These are phyloP conservation scores for Chromoteleia sp. DNA, from an alignment of 2,888 invertebrate genomes.

Conservation along the genomic window DNA sequence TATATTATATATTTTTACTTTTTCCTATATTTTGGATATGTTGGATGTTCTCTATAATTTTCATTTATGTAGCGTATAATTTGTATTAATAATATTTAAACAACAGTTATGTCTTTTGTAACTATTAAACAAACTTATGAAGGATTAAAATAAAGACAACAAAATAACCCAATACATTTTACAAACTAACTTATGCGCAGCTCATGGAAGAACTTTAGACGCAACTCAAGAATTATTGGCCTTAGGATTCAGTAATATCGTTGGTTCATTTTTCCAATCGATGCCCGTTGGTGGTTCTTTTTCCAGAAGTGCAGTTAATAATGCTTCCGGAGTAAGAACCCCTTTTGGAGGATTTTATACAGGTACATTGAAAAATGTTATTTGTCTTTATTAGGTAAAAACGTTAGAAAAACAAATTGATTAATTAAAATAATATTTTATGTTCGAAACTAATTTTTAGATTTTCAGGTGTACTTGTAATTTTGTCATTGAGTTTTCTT, in stretches of 20 bases:
- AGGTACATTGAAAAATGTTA: no score
- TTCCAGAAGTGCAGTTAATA: conserved; percentile 91
- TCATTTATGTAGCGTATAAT: no score
- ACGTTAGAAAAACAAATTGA: no score
- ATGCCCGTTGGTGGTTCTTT: conserved; percentile 92
- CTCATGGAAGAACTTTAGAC: conserved; percentile 89
- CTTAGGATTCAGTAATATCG: conserved; percentile 90
- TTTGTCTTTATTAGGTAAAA: no score
- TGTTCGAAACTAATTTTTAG: conserved; percentile 5
- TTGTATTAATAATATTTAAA: no score
- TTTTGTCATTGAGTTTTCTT: conserved; percentile 89
- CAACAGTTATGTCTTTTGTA: no score
- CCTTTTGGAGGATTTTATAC: conserved; percentile 91
- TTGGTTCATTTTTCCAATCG: conserved; percentile 91
- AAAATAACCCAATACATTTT: no score
- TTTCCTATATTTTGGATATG: no score
- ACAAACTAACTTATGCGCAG: conserved; percentile 85
- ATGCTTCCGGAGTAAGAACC: conserved; percentile 91
- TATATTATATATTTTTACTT: no score
- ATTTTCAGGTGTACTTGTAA: conserved; percentile 88
- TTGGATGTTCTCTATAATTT: no score
- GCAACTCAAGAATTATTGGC: conserved; percentile 93
- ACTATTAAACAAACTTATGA: no score
- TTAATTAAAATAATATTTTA: conserved; percentile 16
- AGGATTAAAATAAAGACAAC: no score